Percentiles rank a stretch among this genome's conserved stretches.
phyloP scores from a whole-genome alignment of 2,888 invertebrate species.

The Volucella inanis region DNA sequence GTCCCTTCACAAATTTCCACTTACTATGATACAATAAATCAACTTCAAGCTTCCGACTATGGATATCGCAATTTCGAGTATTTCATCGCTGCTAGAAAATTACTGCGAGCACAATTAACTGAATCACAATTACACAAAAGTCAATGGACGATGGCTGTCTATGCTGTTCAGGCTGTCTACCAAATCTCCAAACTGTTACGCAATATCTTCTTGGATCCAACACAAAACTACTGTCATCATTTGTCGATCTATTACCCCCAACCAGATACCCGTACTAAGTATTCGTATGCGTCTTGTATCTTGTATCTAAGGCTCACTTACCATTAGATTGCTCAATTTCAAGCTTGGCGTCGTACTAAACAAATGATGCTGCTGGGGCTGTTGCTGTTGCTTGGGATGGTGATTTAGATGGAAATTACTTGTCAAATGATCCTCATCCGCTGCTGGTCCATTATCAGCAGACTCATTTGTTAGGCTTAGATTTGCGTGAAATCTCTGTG shows the following conservation, averaged over 20 bases:
- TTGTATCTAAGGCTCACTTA: conserved; percentile 77
- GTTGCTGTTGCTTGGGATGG: conserved; percentile 67
- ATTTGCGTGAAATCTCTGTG: conserved; percentile 56
- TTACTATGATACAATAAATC: too few species aligned
- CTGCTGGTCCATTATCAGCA: conserved; percentile 45
- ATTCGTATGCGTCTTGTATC: conserved; percentile 1
- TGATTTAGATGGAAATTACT: conserved; percentile 65
- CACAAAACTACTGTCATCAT: conserved; percentile 25
- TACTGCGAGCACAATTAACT: conserved; percentile 4
- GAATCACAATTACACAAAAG: background rate
- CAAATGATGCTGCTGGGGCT: conserved; percentile 75
- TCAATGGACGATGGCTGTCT: background rate
- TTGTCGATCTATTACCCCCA: conserved; percentile 34
- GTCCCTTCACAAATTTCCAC: too few species aligned
- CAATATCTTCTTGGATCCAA: conserved; percentile 9
- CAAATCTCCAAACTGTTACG: background rate
- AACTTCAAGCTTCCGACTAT: too few species aligned
- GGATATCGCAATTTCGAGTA: too few species aligned
- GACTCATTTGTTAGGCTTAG: conserved; percentile 52
- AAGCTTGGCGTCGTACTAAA: conserved; percentile 82
- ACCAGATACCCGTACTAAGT: background rate
- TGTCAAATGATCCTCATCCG: conserved; percentile 64
- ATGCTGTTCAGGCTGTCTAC: background rate
- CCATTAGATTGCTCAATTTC: conserved; percentile 83
- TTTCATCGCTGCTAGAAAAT: too few species aligned